These are phyloP conservation scores for Tenthredo notha DNA, from an alignment of 2,888 invertebrate species.

Conservation along the genomic window DNA sequence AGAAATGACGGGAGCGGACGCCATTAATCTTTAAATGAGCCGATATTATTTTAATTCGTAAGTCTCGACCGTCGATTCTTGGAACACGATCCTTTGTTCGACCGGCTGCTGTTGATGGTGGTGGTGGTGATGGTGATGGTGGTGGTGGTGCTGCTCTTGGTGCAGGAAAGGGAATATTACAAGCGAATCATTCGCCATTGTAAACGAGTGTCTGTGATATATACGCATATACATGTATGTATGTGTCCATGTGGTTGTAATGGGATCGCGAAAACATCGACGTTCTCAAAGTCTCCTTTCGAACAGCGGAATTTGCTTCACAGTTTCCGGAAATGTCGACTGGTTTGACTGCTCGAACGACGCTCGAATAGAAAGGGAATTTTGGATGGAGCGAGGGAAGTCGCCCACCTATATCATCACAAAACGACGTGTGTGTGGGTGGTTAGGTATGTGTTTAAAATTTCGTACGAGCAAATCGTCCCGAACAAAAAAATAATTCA, in stretches of 20 bases:
- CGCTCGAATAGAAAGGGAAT: constrained; percentile 28
- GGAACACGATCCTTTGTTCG: constrained; percentile 72
- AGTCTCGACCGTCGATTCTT: constrained; percentile 69
- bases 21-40: constrained; percentile 73
- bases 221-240: not conserved
- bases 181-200: constrained; percentile 29
- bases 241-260: not conserved
- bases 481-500: not conserved
- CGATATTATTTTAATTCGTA: constrained; percentile 75
- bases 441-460: not conserved
- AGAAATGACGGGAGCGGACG: constrained; percentile 61
- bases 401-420: not conserved
- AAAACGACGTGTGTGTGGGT: not conserved
- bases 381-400: constrained; percentile 8
- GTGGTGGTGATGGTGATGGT: not conserved
- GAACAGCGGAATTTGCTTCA: constrained; percentile 31
- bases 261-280: constrained; percentile 36
- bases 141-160: not conserved
- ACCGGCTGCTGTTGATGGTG: constrained; percentile 47
- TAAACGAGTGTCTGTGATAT: not conserved
- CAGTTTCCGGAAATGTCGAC: constrained; percentile 44
- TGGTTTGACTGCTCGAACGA: constrained; percentile 20
- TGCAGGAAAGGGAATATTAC: constrained; percentile 41
- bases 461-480: not conserved
- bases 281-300: constrained; percentile 25